phyloP scores from a whole-genome alignment of 2,113 vertebrate species.

The Melanocharis versteri region DNA sequence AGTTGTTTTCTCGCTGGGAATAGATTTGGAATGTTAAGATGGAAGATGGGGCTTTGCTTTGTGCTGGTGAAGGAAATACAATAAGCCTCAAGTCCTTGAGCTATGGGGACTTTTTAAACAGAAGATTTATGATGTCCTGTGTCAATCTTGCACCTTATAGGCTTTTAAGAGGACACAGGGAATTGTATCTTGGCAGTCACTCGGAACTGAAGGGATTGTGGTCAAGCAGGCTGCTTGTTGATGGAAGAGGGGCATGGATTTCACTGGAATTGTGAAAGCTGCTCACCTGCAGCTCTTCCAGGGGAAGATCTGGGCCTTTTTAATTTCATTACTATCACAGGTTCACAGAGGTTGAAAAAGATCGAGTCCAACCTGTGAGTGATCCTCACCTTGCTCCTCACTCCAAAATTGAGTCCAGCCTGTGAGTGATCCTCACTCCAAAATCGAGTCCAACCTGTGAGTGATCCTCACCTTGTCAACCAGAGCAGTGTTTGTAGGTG shows the following conservation, averaged over 20 bases:
- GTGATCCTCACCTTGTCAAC: not conserved
- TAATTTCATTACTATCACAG: too few species aligned
- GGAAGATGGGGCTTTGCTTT: not conserved
- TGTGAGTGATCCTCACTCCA: not conserved
- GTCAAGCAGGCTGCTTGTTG: not conserved
- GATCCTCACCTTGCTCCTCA: not conserved
- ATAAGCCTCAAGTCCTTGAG: not conserved
- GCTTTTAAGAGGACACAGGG: not conserved
- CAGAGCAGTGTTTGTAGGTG: not conserved
- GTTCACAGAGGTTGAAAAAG: not conserved
- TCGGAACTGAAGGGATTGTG: not conserved
- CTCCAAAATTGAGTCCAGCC: not conserved
- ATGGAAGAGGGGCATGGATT: not conserved
- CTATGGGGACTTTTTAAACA: not conserved
- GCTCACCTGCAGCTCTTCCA: not conserved
- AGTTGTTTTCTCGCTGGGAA: slow-evolving; percentile 53
- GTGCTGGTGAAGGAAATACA: not conserved
- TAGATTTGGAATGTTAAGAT: slow-evolving; percentile 15
- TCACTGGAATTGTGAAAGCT: not conserved
- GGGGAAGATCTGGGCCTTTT: not conserved
- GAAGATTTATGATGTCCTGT: not conserved
- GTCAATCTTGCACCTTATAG: not conserved
- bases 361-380: not conserved
- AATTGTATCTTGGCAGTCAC: not conserved
- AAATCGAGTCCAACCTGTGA: accelerated